Base-by-base conservation (phyloP, 23 tunicate species). In the Ascidia mentula region DNA sequence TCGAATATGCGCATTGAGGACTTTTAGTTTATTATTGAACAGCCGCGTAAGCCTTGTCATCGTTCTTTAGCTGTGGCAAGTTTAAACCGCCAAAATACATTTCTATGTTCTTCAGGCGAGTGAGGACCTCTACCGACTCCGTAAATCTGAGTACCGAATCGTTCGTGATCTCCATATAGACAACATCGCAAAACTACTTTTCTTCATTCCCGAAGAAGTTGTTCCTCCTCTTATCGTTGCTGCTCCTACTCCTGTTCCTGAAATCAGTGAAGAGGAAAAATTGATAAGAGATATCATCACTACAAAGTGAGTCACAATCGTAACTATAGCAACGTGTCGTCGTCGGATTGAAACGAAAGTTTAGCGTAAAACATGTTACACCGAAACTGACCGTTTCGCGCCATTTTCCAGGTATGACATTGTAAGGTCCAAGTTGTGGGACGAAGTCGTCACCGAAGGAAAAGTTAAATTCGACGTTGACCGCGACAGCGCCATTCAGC, bases 91-190 rank as follows among this genome's bases (percentile, higher is more conserved):
- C n/a, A n/a, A n/a, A n/a, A n/a, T n/a, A n/a, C n/a, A n/a, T n/a
- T n/a, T n/a, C n/a, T n/a, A n/a, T n/a, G n/a, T n/a, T n/a, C 61
- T 76, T 28, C 70, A 89, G 95, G 39, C 36, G 37, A 40, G 30
- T 18, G 36, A 61, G 13, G 95, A 89, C 17, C 73, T 89, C 24
- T 89, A 79, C 70, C 42, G 84, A 53, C 77, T 89, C 1, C 88
- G 95, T 30, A 89, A 89, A 79, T 45, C 59, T 31, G 82, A 85
- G 60, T 89, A 89, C 71, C 40, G 95, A 42, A 38, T 76, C 12
- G 79, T 79, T 22, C 81, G 95, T 71, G 95, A 89, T 61, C 87
- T 83, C 37, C 84, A 73, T 60, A 74, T 83, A 18, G 88, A 84
- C 5, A 89, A 89, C 61, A 84, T 89, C 72, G 81, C 88, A 17